These are phyloP conservation scores for Perizoma affinitatum DNA, from an alignment of 2,888 invertebrate genomes.

Conservation along the genomic window DNA sequence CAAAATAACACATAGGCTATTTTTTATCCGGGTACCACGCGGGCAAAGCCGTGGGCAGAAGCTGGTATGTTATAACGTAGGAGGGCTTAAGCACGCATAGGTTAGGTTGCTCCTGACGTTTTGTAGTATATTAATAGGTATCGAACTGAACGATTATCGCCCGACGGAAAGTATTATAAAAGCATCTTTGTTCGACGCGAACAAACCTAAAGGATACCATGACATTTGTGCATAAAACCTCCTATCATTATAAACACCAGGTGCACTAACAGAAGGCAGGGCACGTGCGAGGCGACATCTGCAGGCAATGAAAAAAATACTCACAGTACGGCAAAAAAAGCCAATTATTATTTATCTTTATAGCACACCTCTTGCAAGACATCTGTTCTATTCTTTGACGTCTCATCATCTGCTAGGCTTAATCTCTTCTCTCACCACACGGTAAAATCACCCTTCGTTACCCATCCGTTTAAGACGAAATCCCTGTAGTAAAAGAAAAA, in stretches of 20 bases:
- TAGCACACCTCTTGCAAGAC: slow-evolving; percentile 58
- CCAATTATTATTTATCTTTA: slow-evolving; percentile 64
- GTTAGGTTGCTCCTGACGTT: too few relatives aligned
- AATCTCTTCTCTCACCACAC: slow-evolving; percentile 21
- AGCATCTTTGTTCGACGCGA: slow-evolving; percentile 3
- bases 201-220: slow-evolving; percentile 38
- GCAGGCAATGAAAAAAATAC: slow-evolving; percentile 53
- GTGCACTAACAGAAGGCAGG: slow-evolving; percentile 61
- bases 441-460: slow-evolving; percentile 18
- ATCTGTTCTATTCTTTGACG: slow-evolving; percentile 67
- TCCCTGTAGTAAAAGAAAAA: slow-evolving; percentile 12
- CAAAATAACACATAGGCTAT: too few relatives aligned
- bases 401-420: slow-evolving; percentile 51
- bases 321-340: slow-evolving; percentile 53
- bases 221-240: slow-evolving; percentile 50
- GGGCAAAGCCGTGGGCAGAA: too few relatives aligned
- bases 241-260: slow-evolving; percentile 71
- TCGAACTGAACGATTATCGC: too few relatives aligned
- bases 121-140: too few relatives aligned
- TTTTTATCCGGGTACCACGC: too few relatives aligned
- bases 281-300: slow-evolving; percentile 77
- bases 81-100: too few relatives aligned
- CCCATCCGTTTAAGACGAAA: background rate
- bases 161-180: too few relatives aligned
- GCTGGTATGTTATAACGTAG: too few relatives aligned